A percentile compares a stretch with the other conserved stretches of the same genome.
These are phyloP conservation scores for Agapornis roseicollis DNA, from an alignment of 2,113 vertebrate species.

Conservation along the genomic window DNA sequence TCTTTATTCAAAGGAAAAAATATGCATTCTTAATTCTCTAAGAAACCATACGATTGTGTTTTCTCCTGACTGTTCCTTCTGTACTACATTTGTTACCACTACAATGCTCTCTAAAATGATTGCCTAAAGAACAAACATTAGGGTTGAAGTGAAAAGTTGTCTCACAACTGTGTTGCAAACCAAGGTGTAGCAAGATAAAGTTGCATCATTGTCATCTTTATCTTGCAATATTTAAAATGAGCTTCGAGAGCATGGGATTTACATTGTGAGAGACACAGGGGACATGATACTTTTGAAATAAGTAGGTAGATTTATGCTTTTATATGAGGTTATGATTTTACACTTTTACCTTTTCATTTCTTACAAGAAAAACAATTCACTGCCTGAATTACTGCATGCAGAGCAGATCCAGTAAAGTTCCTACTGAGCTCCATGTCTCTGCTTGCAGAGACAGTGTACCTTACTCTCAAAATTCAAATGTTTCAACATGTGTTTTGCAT, in stretches of 20 bases:
- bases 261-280: background rate
- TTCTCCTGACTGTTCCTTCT: background rate
- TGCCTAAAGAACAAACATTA: background rate
- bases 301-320: background rate
- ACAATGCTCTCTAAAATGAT: background rate
- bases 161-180: background rate
- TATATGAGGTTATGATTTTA: background rate
- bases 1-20: background rate
- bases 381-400: background rate
- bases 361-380: background rate
- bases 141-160: background rate
- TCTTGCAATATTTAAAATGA: background rate
- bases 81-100: background rate
- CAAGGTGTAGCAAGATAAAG: background rate
- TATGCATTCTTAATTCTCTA: background rate
- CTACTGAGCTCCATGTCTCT: background rate
- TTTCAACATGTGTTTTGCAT: background rate
- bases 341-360: background rate
- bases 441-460: background rate
- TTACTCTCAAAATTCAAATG: background rate
- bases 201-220: background rate
- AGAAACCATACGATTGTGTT: fast-evolving
- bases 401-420: background rate
- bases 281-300: background rate
- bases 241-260: background rate